Percentiles rank a stretch among this genome's conserved stretches.
Evolutionary conservation across 1,140 invertebrate genomes (phyloP).

Genomic region (Plodia interpunctella): DNA sequence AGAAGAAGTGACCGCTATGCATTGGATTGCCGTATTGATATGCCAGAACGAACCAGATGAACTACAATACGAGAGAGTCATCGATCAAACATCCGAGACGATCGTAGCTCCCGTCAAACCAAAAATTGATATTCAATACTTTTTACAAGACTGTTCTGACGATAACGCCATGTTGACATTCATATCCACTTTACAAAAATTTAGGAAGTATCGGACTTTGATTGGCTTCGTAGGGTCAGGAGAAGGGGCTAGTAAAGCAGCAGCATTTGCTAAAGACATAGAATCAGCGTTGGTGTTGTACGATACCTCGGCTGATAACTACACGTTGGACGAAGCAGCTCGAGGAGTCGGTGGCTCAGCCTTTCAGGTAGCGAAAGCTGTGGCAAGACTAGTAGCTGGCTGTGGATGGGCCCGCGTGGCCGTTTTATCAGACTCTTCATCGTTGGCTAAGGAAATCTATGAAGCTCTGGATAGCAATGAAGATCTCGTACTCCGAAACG

Average conservation of each 20-base stretch:
- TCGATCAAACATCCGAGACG: background rate
- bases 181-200: background rate
- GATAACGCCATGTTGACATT: background rate
- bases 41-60: slow-evolving; percentile 7
- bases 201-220: background rate
- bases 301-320: background rate
- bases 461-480: background rate
- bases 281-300: slow-evolving; percentile 10
- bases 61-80: background rate
- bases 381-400: background rate
- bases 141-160: slow-evolving; percentile 3
- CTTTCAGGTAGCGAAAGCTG: background rate
- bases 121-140: background rate
- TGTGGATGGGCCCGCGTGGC: slow-evolving; percentile 12
- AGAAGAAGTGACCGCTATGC: background rate
- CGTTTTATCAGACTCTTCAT: slow-evolving; percentile 8
- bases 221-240: slow-evolving; percentile 9
- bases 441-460: background rate
- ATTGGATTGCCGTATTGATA: slow-evolving; percentile 7
- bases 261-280: background rate
- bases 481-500: background rate
- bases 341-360: background rate
- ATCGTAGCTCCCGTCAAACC: background rate
- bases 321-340: background rate
- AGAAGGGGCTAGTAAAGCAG: background rate